Evolutionary conservation across 1,140 invertebrate species (phyloP).

Genomic region (Musca domestica): DNA sequence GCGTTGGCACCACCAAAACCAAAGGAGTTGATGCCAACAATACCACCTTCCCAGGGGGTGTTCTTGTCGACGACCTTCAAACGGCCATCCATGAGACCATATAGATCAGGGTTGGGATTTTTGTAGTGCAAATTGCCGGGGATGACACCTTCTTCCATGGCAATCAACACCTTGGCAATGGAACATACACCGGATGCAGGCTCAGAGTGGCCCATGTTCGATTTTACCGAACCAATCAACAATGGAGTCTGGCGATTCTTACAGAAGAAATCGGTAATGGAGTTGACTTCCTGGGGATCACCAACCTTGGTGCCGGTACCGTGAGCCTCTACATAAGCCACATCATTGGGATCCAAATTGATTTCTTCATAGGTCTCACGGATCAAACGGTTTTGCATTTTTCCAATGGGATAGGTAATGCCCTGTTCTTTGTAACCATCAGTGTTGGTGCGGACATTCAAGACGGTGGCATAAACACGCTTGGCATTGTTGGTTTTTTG

Average conservation of each 20-base stretch:
- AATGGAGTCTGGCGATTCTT: constrained; percentile 76
- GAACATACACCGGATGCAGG: constrained; percentile 89
- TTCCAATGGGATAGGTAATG: constrained; percentile 87
- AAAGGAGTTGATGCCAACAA: constrained; percentile 91
- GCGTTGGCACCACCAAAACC: constrained; percentile 97
- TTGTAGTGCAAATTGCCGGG: constrained; percentile 89
- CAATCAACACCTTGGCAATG: constrained; percentile 85
- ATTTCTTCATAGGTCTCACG: constrained; percentile 80
- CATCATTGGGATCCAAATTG: constrained; percentile 74
- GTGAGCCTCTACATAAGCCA: constrained; percentile 91
- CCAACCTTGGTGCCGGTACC: constrained; percentile 94
- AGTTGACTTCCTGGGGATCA: constrained; percentile 94
- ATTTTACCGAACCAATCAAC: constrained; percentile 93
- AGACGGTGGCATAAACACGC: constrained; percentile 80
- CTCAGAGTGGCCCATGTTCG: constrained; percentile 97
- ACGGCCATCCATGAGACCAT: constrained; percentile 79
- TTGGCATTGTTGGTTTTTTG: constrained; percentile 74
- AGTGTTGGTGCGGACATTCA: constrained; percentile 84
- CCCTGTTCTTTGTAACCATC: constrained; percentile 87
- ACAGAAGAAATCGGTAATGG: constrained; percentile 90
- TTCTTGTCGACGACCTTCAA: constrained; percentile 83
- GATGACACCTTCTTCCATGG: constrained; percentile 84
- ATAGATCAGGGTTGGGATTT: constrained; percentile 84
- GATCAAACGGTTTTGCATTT: constrained; percentile 83
- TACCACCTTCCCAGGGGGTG: constrained; percentile 78